Base-by-base conservation (phyloP, 2,888 invertebrate genomes). In the Amphipoea lucens region DNA sequence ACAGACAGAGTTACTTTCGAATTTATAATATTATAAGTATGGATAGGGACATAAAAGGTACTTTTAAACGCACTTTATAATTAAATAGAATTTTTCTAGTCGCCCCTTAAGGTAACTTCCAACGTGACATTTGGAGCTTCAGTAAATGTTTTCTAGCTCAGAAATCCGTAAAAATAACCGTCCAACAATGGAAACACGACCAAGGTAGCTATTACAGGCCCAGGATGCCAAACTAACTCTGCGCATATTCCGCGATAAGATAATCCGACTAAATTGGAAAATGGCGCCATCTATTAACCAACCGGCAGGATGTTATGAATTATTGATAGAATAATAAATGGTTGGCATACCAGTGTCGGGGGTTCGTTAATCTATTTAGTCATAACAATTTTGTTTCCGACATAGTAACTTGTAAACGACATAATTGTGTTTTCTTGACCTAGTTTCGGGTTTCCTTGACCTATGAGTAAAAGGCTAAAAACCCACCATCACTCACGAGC, bases 251-350 rank as follows among this genome's bases (percentile, higher is more conserved):
- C 87, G 82, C 90, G 91, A 91, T 93, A 91, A 93, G 93, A 93
- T 94, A 94, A 94, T 93, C 92, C 88, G 74, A 75, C 88, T 87
- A 92, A 93, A 94, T 94, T 94, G 94, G 91, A 91, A 85, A 89
- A 87, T 89, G 85, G 88, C 88, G 87, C 82, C 89, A 89, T 90
- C 91, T 90, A 92, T 92, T 92, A 92, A 89, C 87, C 82, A 2
- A 17, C 76, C 36, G 45, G 54, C 20, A 73, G 65, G 57, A 65
- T 65, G 57, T 69, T 71, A 88, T 85, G 88, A 86, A 85, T 88
- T 81, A 87, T 85, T 85, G 82, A 88, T 85, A 20, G 78, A 51
- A 81, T 74, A 74, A 51, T 85, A 74, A 87, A 78, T 71, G 29
- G 72, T 66, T 75, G n/a, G 45, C 36, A 54, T 29, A 74, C 9